Evolutionary conservation across 2,888 invertebrate genomes (phyloP).

Genomic region (Drosophila bunnanda): DNA sequence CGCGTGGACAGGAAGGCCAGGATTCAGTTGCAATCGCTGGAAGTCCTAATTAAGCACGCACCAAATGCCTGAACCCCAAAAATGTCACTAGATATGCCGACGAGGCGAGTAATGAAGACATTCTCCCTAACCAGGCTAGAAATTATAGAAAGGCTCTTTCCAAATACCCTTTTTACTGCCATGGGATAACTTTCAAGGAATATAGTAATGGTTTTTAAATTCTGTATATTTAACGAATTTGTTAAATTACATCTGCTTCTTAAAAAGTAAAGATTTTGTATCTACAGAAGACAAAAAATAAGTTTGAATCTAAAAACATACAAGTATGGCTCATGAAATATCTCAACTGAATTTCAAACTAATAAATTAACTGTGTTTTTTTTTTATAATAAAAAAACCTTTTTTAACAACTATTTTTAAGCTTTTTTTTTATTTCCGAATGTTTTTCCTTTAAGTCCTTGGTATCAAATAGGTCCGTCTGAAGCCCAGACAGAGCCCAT

Average conservation of each 20-base stretch:
- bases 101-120: constrained; percentile 34
- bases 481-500: not conserved
- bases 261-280: too few relatives aligned
- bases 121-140: constrained; percentile 1
- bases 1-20: not conserved
- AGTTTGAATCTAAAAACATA: too few relatives aligned
- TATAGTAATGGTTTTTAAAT: not conserved
- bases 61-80: constrained; percentile 44
- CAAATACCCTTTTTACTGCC: not conserved
- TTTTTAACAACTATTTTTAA: not conserved
- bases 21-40: constrained; percentile 20
- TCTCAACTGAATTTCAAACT: too few relatives aligned
- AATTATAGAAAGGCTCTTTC: not conserved
- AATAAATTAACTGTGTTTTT: too few relatives aligned
- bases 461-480: not conserved
- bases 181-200: not conserved
- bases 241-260: not conserved
- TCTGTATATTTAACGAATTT: not conserved
- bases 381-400: too few relatives aligned
- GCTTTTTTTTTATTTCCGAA: not conserved
- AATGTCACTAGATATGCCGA: constrained; percentile 53
- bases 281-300: too few relatives aligned
- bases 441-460: not conserved
- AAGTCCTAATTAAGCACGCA: constrained; percentile 73
- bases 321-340: too few relatives aligned